Percentiles rank a stretch among this genome's conserved stretches.
Conservation (phyloP, 2,113 vertebrate species). For the Trichomycterus rosablanca region DNA sequence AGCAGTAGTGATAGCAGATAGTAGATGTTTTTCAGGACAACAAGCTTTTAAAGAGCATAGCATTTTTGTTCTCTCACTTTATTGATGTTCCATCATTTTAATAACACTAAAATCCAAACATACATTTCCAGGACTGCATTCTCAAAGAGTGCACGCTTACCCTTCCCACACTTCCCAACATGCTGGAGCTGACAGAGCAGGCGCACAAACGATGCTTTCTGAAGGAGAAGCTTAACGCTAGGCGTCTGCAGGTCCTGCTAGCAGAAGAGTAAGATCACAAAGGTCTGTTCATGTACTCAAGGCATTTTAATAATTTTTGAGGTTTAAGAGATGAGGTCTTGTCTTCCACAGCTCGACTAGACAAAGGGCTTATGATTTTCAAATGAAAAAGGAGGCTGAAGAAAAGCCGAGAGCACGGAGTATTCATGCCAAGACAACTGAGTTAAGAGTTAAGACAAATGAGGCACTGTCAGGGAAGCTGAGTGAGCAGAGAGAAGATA, state of each 20-base stretch:
- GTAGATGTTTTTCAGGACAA: too few relatives aligned
- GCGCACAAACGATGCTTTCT: neutral
- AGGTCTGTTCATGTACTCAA: neutral
- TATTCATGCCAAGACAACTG: slow-evolving; percentile 62
- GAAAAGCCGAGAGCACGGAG: slow-evolving; percentile 53
- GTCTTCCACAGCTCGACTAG: slow-evolving; percentile 61
- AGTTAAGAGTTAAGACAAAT: slow-evolving; percentile 49
- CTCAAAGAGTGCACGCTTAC: neutral
- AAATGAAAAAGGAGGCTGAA: slow-evolving; percentile 61
- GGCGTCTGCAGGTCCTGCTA: neutral
- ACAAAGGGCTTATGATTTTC: slow-evolving; percentile 63
- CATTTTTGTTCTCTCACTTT: neutral
- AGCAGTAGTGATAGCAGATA: too few relatives aligned
- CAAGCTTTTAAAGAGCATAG: too few relatives aligned
- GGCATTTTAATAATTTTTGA: neutral
- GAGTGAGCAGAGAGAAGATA: slow-evolving; percentile 60
- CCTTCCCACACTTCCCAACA: neutral
- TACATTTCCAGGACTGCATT: neutral
- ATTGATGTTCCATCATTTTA: neutral
- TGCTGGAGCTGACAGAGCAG: neutral
- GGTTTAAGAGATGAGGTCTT: too few relatives aligned
- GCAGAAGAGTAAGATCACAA: neutral
- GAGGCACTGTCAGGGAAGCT: slow-evolving; percentile 53
- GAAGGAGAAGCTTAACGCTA: neutral
- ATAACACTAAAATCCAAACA: neutral